Percentiles rank a stretch among this genome's conserved stretches.
Evolutionary conservation across 2,888 invertebrate species (phyloP).

Genomic region (Salticus scenicus): DNA sequence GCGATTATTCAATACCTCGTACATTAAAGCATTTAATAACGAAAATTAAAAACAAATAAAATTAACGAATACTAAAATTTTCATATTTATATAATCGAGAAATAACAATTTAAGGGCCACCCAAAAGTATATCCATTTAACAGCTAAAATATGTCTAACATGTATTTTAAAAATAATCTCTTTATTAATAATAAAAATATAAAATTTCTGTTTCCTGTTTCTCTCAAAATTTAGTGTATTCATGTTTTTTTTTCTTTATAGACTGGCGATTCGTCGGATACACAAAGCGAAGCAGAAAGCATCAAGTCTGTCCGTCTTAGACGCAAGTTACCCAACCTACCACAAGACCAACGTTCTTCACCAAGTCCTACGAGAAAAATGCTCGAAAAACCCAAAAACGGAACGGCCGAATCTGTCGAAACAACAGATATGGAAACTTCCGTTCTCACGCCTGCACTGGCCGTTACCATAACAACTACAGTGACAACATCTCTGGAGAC

Average conservation of each 20-base stretch:
- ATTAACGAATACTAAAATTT: no score
- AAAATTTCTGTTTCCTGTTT: not conserved
- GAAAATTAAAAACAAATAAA: no score
- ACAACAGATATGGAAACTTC: not conserved
- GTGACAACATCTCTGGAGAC: slow-evolving; percentile 30
- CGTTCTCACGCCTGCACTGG: not conserved
- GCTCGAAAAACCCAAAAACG: slow-evolving; percentile 17
- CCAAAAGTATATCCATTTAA: no score
- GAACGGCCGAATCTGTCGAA: slow-evolving; percentile 13
- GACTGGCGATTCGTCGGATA: slow-evolving; percentile 76
- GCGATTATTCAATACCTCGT: no score
- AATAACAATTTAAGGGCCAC: no score
- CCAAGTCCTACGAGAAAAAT: slow-evolving; percentile 60
- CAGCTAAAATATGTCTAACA: no score
- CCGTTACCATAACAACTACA: slow-evolving; percentile 22
- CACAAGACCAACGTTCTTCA: slow-evolving; percentile 71
- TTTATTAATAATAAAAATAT: no score
- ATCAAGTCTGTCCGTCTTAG: slow-evolving; percentile 77
- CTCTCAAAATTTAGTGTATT: no score
- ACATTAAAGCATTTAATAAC: no score
- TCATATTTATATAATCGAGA: no score
- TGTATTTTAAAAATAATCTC: no score
- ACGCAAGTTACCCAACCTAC: slow-evolving; percentile 77
- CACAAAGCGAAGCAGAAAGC: slow-evolving; percentile 78
- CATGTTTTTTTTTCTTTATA: not conserved